phyloP scores from a whole-genome alignment of 2,888 invertebrate species.

The Allygus modestus region DNA sequence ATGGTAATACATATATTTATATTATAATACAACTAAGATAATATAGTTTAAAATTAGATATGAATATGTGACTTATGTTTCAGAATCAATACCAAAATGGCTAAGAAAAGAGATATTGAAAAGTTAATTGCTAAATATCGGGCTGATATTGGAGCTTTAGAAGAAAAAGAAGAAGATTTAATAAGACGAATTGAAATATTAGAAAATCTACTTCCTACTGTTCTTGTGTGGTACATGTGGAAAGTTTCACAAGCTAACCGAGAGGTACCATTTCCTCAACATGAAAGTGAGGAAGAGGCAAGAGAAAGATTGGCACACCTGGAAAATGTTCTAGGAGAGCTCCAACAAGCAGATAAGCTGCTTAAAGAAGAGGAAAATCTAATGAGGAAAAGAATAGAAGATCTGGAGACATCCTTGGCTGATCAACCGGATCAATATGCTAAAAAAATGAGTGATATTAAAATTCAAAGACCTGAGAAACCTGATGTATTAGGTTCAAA shows the following conservation, averaged over 20 bases:
- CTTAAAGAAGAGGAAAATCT: conserved; percentile 35
- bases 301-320: conserved; percentile 27
- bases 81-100: not conserved
- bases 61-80: not conserved
- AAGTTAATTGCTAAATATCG: conserved; percentile 13
- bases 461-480: no score
- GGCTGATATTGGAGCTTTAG: conserved; percentile 30
- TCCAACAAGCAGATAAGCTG: conserved; percentile 9
- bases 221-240: conserved; percentile 47
- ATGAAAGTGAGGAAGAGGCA: conserved; percentile 21
- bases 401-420: conserved; percentile 16
- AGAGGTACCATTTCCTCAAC: not conserved
- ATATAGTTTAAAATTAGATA: not conserved
- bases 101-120: conserved; percentile 17
- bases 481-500: not conserved
- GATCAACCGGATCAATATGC: not conserved
- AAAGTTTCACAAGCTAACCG: conserved; percentile 21
- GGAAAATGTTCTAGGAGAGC: not conserved
- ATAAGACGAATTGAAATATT: conserved; percentile 40
- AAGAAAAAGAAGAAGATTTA: conserved; percentile 40
- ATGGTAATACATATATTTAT: no score
- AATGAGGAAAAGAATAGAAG: conserved; percentile 23
- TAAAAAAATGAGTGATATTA: not conserved
- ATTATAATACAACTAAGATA: no score
- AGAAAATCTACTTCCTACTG: conserved; percentile 29